A percentile compares a stretch with the other conserved stretches of the same genome.
Conservation (phyloP, 2,113 vertebrate species). For the Bagarius yarrelli region DNA sequence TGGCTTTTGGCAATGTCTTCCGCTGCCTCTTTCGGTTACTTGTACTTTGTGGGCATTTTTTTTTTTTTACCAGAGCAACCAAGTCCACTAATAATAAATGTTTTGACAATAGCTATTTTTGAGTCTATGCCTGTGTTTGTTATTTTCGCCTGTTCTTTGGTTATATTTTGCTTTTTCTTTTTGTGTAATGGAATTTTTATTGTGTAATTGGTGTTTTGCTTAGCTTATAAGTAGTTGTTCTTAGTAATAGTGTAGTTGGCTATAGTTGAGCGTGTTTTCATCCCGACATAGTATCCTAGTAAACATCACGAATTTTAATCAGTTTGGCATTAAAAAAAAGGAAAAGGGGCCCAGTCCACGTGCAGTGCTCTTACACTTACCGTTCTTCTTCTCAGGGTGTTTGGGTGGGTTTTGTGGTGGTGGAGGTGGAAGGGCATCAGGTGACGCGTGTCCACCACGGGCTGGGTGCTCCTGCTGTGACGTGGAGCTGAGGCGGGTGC, state of each 20-base stretch:
- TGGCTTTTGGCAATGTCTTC: neutral
- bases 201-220: too few species aligned
- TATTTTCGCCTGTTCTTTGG: too few species aligned
- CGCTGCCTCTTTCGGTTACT: neutral
- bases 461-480: constrained; percentile 57
- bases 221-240: too few species aligned
- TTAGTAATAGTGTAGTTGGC: too few species aligned
- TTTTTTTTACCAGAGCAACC: neutral
- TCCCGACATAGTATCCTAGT: too few species aligned
- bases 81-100: neutral
- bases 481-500: constrained; percentile 83
- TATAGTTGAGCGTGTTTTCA: too few species aligned
- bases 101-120: neutral
- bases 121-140: too few species aligned
- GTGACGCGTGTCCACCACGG: constrained; percentile 56
- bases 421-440: constrained; percentile 63
- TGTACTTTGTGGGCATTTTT: neutral
- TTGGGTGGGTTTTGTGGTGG: constrained; percentile 65
- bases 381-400: constrained; percentile 74
- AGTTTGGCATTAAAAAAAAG: constrained; percentile 5
- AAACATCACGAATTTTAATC: neutral
- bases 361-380: constrained; percentile 52
- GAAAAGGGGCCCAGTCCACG: too few species aligned
- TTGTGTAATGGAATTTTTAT: too few species aligned
- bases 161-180: too few species aligned